Base-by-base conservation (phyloP, 2,888 invertebrate species). In the Calliscelio sp. region DNA sequence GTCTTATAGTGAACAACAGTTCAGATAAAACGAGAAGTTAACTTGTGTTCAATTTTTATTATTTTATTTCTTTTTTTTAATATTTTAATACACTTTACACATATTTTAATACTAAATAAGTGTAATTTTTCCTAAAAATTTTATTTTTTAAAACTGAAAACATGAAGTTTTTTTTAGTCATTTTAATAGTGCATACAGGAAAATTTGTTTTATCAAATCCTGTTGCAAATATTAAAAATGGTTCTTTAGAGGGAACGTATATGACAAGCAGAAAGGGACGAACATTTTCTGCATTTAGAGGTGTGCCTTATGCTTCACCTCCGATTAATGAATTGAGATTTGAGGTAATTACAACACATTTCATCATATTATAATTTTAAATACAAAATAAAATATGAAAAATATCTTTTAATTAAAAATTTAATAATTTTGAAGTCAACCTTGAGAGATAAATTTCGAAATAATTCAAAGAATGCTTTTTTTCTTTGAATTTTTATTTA, bases 291-390 rank as follows among this genome's bases (percentile, higher is more conserved):
- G 95, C 95, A 0, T 96, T 95, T 89, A 94, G 95, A 71, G 94
- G 95, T 2, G 93, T 96, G 53, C 96, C 96, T 0, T 96, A 95
- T 88, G 96, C 96, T 0, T 88, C 93, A 77, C 95, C 96, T 0
- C 96, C 96, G 0, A 51, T 96, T 2, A 95, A 94, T 14, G 93
- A 95, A 3, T 92, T 96, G 8, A 93, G 96, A 88, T 96, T 96
- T 90, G 94, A 95, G 95, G 96, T 95, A 93, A 91, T 28, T 28
- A 28, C n/a, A n/a, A n/a, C n/a, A n/a, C n/a, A n/a, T n/a, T n/a
- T n/a, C n/a, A n/a, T n/a, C n/a, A n/a, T n/a, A n/a, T n/a, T n/a
- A n/a, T n/a, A n/a, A n/a, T n/a, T n/a, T n/a, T n/a, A n/a, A n/a
- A n/a, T n/a, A n/a, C n/a, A n/a, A n/a, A n/a, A n/a, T n/a, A n/a